Conservation (phyloP, 1,140 invertebrate genomes). For the Drosophila ercepeae region DNA sequence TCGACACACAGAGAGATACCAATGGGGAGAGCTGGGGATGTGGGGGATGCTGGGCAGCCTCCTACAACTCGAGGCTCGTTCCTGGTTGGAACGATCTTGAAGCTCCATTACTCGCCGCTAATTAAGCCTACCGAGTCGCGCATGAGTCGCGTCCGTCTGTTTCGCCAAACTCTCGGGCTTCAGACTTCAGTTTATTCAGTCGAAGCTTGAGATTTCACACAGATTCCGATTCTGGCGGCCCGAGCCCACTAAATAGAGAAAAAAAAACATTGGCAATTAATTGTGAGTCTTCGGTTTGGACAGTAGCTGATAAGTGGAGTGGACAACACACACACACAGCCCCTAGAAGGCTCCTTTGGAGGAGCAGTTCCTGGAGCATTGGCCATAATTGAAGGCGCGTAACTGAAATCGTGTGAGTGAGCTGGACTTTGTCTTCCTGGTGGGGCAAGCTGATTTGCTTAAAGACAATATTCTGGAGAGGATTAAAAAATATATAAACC, state of each 20-base stretch:
- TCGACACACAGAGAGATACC: slow-evolving; percentile 27
- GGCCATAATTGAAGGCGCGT: slow-evolving; percentile 71
- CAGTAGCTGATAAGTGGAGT: slow-evolving; percentile 77
- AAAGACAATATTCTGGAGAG: no score
- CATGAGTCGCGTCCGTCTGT: slow-evolving; percentile 46
- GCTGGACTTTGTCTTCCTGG: neutral
- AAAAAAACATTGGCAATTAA: slow-evolving; percentile 80
- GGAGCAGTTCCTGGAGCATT: slow-evolving; percentile 35
- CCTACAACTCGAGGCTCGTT: slow-evolving; percentile 60
- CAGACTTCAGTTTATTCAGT: slow-evolving; percentile 32
- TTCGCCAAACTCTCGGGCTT: slow-evolving; percentile 3
- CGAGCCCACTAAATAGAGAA: slow-evolving; percentile 16
- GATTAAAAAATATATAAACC: no score
- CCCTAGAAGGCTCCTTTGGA: slow-evolving; percentile 21
- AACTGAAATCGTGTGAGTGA: slow-evolving; percentile 44
- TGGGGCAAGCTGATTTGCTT: slow-evolving; percentile 30
- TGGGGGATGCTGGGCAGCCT: slow-evolving; percentile 20
- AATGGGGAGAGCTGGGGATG: neutral
- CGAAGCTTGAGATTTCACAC: slow-evolving; percentile 70
- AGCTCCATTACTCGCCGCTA: slow-evolving; percentile 73
- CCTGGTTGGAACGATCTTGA: slow-evolving; percentile 37
- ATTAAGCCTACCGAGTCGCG: slow-evolving; percentile 76
- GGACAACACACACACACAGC: slow-evolving; percentile 53
- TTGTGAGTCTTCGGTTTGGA: slow-evolving; percentile 68
- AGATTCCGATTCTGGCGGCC: slow-evolving; percentile 64